Evolutionary conservation across 2,888 invertebrate genomes (phyloP).

Genomic region (Celastrina argiolus): DNA sequence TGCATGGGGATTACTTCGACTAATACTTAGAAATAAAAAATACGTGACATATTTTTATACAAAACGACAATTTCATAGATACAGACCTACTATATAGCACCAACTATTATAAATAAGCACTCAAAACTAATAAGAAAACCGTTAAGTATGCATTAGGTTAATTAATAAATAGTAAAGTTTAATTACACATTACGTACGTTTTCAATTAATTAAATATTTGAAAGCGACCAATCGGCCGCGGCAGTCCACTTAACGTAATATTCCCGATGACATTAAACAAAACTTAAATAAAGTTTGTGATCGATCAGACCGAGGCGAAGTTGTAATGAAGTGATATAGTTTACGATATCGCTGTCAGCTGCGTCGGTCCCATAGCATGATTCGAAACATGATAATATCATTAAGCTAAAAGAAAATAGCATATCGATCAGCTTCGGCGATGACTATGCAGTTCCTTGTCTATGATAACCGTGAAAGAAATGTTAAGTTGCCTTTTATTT

Average conservation of each 20-base stretch:
- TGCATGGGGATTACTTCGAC: too few species aligned
- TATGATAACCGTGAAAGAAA: neutral
- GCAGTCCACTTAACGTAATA: neutral
- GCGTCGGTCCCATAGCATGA: constrained; percentile 65
- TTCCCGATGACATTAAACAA: constrained; percentile 6
- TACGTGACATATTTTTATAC: too few species aligned
- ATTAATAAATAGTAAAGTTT: too few species aligned
- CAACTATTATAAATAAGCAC: too few species aligned
- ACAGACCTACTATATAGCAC: too few species aligned
- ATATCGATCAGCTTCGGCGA: constrained; percentile 17
- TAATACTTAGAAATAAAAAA: too few species aligned
- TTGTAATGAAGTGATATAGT: constrained; percentile 72
- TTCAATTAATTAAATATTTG: too few species aligned
- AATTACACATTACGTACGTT: too few species aligned
- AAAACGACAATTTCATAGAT: too few species aligned
- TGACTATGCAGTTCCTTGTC: constrained; percentile 7
- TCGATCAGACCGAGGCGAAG: constrained; percentile 46
- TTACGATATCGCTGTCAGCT: constrained; percentile 67
- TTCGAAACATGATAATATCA: constrained; percentile 23
- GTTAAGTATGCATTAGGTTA: too few species aligned
- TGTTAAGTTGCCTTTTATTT: neutral
- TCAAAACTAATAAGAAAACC: too few species aligned
- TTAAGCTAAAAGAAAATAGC: constrained; percentile 15
- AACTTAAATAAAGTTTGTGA: constrained; percentile 22
- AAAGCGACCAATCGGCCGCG: too few species aligned